phyloP scores from a whole-genome alignment of 2,888 invertebrate species.

The Carterocephalus palaemon region DNA sequence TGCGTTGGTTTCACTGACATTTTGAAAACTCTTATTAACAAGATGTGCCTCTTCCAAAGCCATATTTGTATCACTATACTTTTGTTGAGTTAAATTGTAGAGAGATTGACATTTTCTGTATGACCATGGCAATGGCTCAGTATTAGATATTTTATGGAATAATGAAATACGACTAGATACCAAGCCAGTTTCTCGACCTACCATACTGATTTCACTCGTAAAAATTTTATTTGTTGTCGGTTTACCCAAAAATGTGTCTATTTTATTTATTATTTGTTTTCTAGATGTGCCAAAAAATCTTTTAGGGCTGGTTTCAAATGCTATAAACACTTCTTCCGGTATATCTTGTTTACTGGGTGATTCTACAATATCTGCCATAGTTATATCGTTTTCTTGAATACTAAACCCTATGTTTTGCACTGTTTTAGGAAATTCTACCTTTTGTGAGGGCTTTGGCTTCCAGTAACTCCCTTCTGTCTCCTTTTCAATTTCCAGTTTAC shows the following conservation, averaged over 20 bases:
- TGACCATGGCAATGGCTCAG: conserved; percentile 52
- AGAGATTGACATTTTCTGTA: conserved; percentile 54
- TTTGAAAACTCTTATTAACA: not conserved
- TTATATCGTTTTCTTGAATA: conserved; percentile 14
- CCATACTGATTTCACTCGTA: conserved; percentile 39
- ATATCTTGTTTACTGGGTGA: conserved; percentile 55
- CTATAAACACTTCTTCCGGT: conserved; percentile 70
- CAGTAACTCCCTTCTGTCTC: conserved; percentile 36
- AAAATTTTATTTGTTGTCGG: conserved; percentile 45
- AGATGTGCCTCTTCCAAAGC: not conserved
- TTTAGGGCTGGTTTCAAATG: conserved; percentile 73
- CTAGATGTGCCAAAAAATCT: conserved; percentile 72
- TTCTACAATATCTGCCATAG: conserved; percentile 7
- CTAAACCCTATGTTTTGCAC: not conserved
- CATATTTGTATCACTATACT: conserved; percentile 32
- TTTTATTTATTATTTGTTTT: conserved; percentile 68
- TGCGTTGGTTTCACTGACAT: conserved; percentile 4
- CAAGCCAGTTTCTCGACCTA: conserved; percentile 61
- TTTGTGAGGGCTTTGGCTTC: conserved; percentile 37
- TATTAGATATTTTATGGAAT: conserved; percentile 63
- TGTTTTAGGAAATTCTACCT: conserved; percentile 1
- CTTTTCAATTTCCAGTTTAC: conserved; percentile 52
- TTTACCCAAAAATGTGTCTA: conserved; percentile 66
- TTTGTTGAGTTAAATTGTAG: conserved; percentile 51
- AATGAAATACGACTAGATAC: conserved; percentile 72